Evolutionary conservation across 1,140 invertebrate genomes (phyloP).

Genomic region (Stenopsyche tienmushanensis): DNA sequence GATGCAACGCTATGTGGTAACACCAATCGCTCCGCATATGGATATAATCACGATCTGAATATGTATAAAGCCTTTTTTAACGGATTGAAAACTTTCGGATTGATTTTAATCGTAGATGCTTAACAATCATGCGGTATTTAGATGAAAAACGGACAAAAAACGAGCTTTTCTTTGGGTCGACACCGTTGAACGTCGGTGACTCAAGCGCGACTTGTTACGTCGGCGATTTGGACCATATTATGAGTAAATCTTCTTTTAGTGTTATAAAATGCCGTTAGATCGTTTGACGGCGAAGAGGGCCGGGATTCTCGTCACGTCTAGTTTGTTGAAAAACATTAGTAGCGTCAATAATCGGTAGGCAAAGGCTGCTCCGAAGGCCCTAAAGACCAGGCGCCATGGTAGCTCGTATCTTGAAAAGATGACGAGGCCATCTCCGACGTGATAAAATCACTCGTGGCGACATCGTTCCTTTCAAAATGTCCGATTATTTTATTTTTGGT

Average conservation of each 20-base stretch:
- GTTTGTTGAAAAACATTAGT: conserved; percentile 18
- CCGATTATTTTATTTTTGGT: too few relatives aligned
- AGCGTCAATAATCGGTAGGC: not conserved
- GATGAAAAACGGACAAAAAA: not conserved
- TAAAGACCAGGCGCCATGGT: not conserved
- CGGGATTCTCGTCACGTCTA: conserved; percentile 26
- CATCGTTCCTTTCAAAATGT: too few relatives aligned
- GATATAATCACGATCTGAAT: too few relatives aligned
- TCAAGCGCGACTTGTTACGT: not conserved
- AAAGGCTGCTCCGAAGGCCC: not conserved
- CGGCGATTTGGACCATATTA: not conserved
- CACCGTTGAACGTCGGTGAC: not conserved
- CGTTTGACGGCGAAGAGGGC: conserved; percentile 6
- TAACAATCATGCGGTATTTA: not conserved
- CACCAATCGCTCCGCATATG: too few relatives aligned
- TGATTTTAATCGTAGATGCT: not conserved
- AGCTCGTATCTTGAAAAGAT: too few relatives aligned
- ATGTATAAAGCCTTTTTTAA: too few relatives aligned
- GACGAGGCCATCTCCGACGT: too few relatives aligned
- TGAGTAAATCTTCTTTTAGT: conserved; percentile 12
- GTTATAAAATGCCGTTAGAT: conserved; percentile 24
- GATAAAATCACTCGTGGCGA: too few relatives aligned
- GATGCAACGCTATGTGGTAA: too few relatives aligned
- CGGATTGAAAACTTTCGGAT: too few relatives aligned
- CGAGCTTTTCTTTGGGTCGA: not conserved